Evolutionary conservation across 2,888 invertebrate species (phyloP).

Genomic region (Melieria omissa): DNA sequence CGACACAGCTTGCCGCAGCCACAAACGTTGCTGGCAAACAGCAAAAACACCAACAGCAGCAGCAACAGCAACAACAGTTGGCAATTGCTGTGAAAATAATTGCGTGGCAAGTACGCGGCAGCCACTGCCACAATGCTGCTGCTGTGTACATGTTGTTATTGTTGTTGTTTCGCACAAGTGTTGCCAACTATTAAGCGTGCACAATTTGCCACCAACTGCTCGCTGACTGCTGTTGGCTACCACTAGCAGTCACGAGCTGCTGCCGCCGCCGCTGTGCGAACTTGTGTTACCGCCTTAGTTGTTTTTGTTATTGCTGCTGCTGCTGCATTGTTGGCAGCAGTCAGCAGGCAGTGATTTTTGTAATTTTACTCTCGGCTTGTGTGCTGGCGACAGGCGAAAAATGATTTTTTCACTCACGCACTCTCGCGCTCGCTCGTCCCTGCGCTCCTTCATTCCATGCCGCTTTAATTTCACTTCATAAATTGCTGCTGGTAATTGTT

Average conservation of each 20-base stretch:
- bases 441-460: background rate
- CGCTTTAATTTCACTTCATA: constrained; percentile 16
- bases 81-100: constrained; percentile 42
- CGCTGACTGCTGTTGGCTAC: constrained; percentile 47
- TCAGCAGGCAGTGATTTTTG: constrained; percentile 23
- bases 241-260: constrained; percentile 38
- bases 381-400: constrained; percentile 8
- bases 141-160: background rate
- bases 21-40: constrained; percentile 50
- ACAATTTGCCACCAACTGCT: constrained; percentile 43
- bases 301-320: constrained; percentile 6
- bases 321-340: constrained; percentile 16
- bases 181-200: constrained; percentile 41
- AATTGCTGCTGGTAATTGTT: constrained; percentile 1
- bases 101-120: constrained; percentile 32
- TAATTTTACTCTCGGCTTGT: constrained; percentile 9
- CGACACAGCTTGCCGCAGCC: constrained; percentile 47
- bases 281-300: background rate
- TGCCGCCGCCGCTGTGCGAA: constrained; percentile 32
- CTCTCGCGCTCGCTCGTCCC: background rate
- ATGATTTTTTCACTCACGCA: constrained; percentile 17
- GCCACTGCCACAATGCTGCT: constrained; percentile 1
- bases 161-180: constrained; percentile 28
- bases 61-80: constrained; percentile 42
- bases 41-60: constrained; percentile 47